Base-by-base conservation (phyloP, 2,888 invertebrate species). In the Tanypteryx hageni region DNA sequence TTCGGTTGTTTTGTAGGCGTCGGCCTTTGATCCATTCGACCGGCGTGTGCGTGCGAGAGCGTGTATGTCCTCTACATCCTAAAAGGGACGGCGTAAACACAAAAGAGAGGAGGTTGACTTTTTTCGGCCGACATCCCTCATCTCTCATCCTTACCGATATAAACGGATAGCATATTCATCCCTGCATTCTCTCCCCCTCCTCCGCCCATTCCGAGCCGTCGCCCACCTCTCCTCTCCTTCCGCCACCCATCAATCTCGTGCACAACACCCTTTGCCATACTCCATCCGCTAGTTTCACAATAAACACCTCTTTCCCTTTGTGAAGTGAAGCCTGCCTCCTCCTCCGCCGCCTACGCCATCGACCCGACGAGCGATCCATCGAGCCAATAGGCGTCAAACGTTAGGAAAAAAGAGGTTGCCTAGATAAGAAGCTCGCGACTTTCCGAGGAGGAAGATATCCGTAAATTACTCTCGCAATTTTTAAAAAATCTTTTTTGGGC, bases 251-350 rank as follows among this genome's bases (percentile, higher is more conserved):
- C 22, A 44, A 44, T 18, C 18, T 27, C 59, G 44, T 16, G 11
- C 57, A 56, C n/a, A 57, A 83, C 61, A 86, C 61, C 86, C 86
- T 31, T 61, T 86, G 86, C 61, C 86, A 57, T 31, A 44, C 31
- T 86, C 31, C 59, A 11, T 11, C 82, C 82, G 16, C 27, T 31
- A 10, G 59, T 86, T 64, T 86, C 61, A 59, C 59, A 59, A 61
- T 61, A 86, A 86, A 64, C 86, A 86, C 59, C 61, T 86, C 31
- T 85, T 27, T 82, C 10, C 44, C 16, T 82, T 82, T 44, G 44
- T 44, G 44, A 16, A 31, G 82, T 27, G 27, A 1, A 1, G 13
- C 58, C 59, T 27, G 31, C 27, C 11, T 31, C 86, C 56, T 57
- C 56, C 9, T 56, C 11, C 27, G 56, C 44, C 83, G 18, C 31